These are phyloP conservation scores for Chondrilla cf. caribensis DNA, from an alignment of 37 sponge, comb jelly and placozoan species.

Conservation along the genomic window DNA sequence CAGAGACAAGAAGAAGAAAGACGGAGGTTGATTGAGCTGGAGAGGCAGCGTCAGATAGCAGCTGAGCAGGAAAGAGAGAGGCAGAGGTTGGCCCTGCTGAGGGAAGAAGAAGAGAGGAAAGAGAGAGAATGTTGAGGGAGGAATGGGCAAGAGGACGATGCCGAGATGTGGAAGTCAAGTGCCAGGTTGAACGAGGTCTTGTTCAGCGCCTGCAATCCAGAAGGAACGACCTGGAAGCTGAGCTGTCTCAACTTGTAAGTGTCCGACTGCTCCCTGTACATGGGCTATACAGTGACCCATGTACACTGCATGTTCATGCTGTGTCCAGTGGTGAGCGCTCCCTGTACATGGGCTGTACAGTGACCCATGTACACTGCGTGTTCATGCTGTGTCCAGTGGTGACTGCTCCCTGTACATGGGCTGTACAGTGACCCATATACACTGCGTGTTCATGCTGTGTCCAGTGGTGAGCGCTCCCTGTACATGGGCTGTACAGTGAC, in stretches of 20 bases:
- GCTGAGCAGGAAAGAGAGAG: conserved; percentile 31
- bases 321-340: no score
- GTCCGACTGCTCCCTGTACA: no score
- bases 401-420: no score
- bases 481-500: no score
- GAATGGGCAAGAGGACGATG: conserved; percentile 54
- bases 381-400: no score
- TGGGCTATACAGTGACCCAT: no score
- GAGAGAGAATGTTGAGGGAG: conserved; percentile 56
- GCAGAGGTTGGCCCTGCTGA: background rate
- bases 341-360: no score
- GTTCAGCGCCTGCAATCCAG: conserved; percentile 14
- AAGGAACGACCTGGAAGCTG: background rate
- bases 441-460: no score
- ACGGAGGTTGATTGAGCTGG: conserved; percentile 41
- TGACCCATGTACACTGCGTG: no score
- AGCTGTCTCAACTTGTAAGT: conserved; percentile 1
- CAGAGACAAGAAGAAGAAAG: conserved; percentile 37
- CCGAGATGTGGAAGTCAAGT: conserved; percentile 45
- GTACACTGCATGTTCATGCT: no score
- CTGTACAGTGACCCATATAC: no score
- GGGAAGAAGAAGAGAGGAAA: conserved; percentile 48
- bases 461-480: no score
- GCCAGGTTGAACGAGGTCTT: conserved; percentile 44
- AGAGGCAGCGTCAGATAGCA: conserved; percentile 46